These are phyloP conservation scores for Myotis myotis DNA, from an alignment of 2,797 vertebrate species.

Conservation along the genomic window DNA sequence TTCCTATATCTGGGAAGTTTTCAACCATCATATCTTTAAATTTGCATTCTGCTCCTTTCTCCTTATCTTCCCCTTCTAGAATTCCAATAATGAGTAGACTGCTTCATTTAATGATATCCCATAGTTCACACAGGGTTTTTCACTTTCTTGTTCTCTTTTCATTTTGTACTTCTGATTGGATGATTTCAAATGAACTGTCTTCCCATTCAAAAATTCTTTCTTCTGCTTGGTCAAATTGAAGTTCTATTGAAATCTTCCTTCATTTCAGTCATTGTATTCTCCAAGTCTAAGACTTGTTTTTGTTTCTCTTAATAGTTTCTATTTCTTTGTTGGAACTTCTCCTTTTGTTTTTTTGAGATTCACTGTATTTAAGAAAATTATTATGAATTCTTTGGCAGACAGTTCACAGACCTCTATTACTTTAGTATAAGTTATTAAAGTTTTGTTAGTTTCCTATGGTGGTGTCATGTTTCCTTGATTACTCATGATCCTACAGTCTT, in stretches of 20 bases:
- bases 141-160: background rate
- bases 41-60: background rate
- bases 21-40: background rate
- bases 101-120: background rate
- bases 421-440: background rate
- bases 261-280: background rate
- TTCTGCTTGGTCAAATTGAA: background rate
- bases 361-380: background rate
- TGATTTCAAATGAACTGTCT: background rate
- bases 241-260: background rate
- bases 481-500: background rate
- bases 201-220: background rate
- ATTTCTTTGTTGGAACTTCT: background rate
- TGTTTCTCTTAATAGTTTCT: background rate
- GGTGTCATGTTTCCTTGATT: background rate
- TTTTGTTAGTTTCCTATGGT: background rate
- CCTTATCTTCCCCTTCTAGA: background rate
- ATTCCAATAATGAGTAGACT: background rate
- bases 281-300: background rate
- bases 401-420: background rate
- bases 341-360: background rate
- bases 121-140: background rate
- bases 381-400: background rate
- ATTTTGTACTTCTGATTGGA: background rate
- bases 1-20: background rate